phyloP scores from a whole-genome alignment of 2,113 vertebrate genomes.

The Triplophysa dalaica region DNA sequence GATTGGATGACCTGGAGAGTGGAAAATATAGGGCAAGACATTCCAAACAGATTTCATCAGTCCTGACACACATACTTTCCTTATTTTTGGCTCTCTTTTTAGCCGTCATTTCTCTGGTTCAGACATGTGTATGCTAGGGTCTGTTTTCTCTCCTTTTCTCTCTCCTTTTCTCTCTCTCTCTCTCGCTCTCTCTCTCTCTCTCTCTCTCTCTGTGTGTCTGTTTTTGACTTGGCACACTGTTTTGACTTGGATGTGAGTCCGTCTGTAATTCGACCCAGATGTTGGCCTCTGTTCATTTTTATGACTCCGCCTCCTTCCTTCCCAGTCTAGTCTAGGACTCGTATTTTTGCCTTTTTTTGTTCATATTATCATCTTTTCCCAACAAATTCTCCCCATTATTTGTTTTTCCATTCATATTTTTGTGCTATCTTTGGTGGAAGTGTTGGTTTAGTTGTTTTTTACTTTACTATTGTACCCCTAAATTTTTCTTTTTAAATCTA shows the following conservation, averaged over 20 bases:
- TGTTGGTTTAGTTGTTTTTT: no score
- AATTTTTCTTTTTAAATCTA: background rate
- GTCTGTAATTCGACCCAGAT: conserved; percentile 50
- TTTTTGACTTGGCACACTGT: background rate
- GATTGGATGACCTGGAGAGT: background rate
- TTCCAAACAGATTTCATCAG: conserved; percentile 34
- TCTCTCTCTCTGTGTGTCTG: no score
- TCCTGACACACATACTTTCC: background rate
- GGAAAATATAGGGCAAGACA: conserved; percentile 39
- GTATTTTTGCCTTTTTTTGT: no score
- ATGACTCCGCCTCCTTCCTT: background rate
- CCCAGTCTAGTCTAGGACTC: background rate
- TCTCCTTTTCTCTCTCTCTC: background rate
- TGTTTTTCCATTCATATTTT: background rate
- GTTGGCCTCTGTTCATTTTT: conserved; percentile 9
- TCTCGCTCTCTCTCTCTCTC: no score
- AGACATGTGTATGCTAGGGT: background rate
- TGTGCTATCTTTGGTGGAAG: background rate
- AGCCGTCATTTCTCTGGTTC: background rate
- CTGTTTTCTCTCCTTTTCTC: no score
- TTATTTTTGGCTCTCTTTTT: background rate
- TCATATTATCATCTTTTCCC: background rate
- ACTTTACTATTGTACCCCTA: background rate
- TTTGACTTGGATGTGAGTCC: conserved; percentile 2
- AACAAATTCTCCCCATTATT: no score